Base-by-base conservation (phyloP, 2,888 invertebrate species). In the Papilio demoleus region DNA sequence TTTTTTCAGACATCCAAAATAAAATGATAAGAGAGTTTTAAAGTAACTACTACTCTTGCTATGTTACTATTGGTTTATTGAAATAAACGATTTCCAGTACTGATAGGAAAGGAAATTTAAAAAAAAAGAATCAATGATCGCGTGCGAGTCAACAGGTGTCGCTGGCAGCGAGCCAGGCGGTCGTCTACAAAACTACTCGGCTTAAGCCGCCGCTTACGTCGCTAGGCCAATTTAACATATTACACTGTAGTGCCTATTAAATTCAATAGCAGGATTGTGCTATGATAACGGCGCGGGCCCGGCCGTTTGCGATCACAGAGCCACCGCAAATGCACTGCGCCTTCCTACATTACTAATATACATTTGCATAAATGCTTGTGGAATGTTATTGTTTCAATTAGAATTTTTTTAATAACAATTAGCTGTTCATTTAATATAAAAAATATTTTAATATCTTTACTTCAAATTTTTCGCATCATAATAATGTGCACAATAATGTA, bases 61-160 rank as follows among this genome's bases (percentile, higher is more conserved):
- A n/a, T 2, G 8, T 40, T n/a, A 0, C 14, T 0, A n/a, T 27
- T 5, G 34, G 17, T 19, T 31, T 36, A 19, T 34, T 58, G 34
- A 17, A 27, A 19, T 4, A 24, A 50, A 11, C 27, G 9, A 53
- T 31, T 1, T 1, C 4, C 53, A 17, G 31, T 31, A 56, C n/a
- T 31, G 11, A 31, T 56, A 56, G 11, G 14, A 19, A 59, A 59
- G 38, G 47, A 64, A 58, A 68, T 45, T n/a, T 59, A 64, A 64
- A 64, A 68, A 70, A 59, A 61, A 68, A 67, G 65, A 67, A 70
- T 70, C 63, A 68, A 68, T 69, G 71, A 67, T 70, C 58, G 60
- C 70, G 64, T 45, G 62, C 62, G 36, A 79, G 79, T 81, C 90
- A 89, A 89, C 90, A 90, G 88, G 89, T 88, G 79, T 77, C 77